Percentiles rank a stretch among this genome's conserved stretches.
These are phyloP conservation scores for Belonocnema kinseyi DNA, from an alignment of 1,140 invertebrate species.

Conservation along the genomic window DNA sequence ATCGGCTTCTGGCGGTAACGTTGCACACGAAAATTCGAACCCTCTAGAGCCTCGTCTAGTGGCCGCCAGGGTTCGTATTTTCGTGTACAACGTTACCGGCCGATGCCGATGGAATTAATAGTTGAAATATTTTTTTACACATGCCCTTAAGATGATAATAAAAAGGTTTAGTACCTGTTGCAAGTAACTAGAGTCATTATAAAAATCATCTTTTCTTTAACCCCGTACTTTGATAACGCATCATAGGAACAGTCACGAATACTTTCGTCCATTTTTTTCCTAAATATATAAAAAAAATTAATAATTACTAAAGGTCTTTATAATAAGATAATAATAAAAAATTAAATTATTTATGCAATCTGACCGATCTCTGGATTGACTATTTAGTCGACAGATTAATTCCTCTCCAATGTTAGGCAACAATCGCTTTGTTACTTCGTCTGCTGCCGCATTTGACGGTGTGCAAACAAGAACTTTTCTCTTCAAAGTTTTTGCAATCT, in stretches of 20 bases:
- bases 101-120: no score
- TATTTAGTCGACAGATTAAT: slow-evolving; percentile 73
- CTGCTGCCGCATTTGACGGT: slow-evolving; percentile 87
- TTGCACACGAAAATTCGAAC: no score
- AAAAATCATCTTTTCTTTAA: slow-evolving; percentile 69
- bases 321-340: slow-evolving; percentile 52
- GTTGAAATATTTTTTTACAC: no score
- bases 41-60: no score
- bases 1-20: no score
- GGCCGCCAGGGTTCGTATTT: no score
- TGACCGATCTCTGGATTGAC: slow-evolving; percentile 69
- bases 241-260: slow-evolving; percentile 65
- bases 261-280: slow-evolving; percentile 53
- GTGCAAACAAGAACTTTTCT: slow-evolving; percentile 81
- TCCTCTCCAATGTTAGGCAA: slow-evolving; percentile 66
- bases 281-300: slow-evolving; percentile 53
- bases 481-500: slow-evolving; percentile 60
- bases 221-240: slow-evolving; percentile 56
- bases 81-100: no score
- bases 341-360: slow-evolving; percentile 49
- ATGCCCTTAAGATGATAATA: no score
- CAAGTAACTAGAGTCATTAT: slow-evolving; percentile 69
- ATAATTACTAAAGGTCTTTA: slow-evolving; percentile 62
- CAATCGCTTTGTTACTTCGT: slow-evolving; percentile 81
- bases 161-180: slow-evolving; percentile 55